Conservation (phyloP, 1,140 invertebrate genomes). For the Armadillidium nasatum region DNA sequence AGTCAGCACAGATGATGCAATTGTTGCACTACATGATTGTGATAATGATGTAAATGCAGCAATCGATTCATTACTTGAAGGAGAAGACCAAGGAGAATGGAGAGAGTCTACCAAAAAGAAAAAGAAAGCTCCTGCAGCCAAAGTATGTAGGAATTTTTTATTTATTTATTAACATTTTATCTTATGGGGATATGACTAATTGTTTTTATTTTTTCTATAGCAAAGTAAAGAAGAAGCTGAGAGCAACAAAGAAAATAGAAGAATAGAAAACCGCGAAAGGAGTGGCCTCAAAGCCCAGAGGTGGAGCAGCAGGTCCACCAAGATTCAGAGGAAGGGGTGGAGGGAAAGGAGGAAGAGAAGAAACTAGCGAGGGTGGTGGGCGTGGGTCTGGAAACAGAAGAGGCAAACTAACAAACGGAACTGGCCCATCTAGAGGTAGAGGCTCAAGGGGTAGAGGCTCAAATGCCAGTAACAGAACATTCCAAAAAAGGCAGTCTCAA, state of each 20-base stretch:
- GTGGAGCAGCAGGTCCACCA: neutral
- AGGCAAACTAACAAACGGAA: neutral
- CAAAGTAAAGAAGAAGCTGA: constrained; percentile 1
- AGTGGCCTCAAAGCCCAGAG: neutral
- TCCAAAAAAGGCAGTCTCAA: neutral
- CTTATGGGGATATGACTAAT: neutral
- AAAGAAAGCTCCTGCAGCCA: constrained; percentile 31
- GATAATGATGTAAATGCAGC: constrained; percentile 40
- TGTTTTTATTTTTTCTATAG: neutral
- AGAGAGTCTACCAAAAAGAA: constrained; percentile 41
- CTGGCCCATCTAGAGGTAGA: neutral
- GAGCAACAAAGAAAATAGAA: constrained; percentile 7
- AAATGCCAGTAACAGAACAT: neutral
- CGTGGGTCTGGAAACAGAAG: neutral
- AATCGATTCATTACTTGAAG: constrained; percentile 36
- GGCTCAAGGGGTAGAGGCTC: neutral
- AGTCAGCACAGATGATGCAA: constrained; percentile 38
- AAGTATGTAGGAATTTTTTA: constrained; percentile 21
- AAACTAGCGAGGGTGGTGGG: neutral
- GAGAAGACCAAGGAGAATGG: constrained; percentile 40
- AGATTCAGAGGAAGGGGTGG: constrained; percentile 1
- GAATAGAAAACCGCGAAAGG: neutral
- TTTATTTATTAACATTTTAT: neutral
- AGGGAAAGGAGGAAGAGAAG: neutral
- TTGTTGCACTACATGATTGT: constrained; percentile 41